Conservation (phyloP, 2,888 invertebrate genomes). For the Volucella inflata region DNA sequence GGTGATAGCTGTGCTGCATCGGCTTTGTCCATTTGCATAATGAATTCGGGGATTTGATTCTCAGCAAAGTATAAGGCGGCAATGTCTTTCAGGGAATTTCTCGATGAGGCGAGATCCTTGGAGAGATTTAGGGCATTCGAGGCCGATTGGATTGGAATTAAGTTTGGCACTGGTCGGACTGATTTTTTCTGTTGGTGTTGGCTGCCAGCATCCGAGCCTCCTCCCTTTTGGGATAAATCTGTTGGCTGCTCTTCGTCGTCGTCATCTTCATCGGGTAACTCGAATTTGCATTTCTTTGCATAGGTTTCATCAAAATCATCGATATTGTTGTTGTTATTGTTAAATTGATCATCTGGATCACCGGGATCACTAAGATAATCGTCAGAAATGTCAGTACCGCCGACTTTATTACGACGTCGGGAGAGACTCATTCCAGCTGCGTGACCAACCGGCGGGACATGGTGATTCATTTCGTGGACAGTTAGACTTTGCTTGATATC, state of each 20-base stretch:
- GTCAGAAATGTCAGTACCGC: constrained; percentile 85
- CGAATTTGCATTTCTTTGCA: constrained; percentile 81
- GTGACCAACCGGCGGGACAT: constrained; percentile 91
- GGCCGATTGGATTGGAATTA: constrained; percentile 87
- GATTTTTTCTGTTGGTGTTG: constrained; percentile 80
- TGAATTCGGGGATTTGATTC: constrained; percentile 78
- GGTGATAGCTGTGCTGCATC: constrained; percentile 79
- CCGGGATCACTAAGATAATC: constrained; percentile 82
- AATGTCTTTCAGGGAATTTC: constrained; percentile 85
- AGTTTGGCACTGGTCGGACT: constrained; percentile 89
- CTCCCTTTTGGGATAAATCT: constrained; percentile 83
- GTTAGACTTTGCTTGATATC: constrained; percentile 96
- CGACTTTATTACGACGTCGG: constrained; percentile 89
- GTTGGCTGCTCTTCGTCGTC: constrained; percentile 82
- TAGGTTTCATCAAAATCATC: constrained; percentile 81
- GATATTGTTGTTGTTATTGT: constrained; percentile 80
- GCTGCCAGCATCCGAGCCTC: constrained; percentile 80
- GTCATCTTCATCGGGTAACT: constrained; percentile 67
- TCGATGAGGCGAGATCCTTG: constrained; percentile 81
- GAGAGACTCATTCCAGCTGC: constrained; percentile 85
- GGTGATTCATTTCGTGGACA: constrained; percentile 96
- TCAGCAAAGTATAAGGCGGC: constrained; percentile 84
- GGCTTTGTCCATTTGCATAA: constrained; percentile 78
- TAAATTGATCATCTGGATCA: constrained; percentile 81
- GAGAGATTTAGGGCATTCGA: constrained; percentile 82